Evolutionary conservation across 1,140 invertebrate genomes (phyloP).

Genomic region (Pomacea maculata): DNA sequence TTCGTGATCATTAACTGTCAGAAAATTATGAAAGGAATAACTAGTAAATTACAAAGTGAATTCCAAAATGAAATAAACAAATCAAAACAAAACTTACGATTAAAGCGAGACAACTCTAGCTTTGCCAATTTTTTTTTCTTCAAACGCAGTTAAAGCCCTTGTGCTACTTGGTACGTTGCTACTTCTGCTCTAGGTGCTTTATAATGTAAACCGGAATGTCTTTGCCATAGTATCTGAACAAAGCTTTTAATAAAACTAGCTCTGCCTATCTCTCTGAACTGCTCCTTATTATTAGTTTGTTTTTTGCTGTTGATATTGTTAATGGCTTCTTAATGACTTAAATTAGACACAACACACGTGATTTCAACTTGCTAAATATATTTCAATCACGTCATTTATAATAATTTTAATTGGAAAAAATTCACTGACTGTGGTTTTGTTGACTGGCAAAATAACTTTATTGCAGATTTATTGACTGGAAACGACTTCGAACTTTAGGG

Average conservation of each 20-base stretch:
- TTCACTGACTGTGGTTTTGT: not conserved
- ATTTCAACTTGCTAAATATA: not conserved
- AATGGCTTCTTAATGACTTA: not conserved
- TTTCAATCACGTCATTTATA: not conserved
- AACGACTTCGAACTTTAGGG: not conserved
- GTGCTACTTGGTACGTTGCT: not conserved
- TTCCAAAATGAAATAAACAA: no score
- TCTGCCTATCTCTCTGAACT: not conserved
- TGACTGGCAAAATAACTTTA: not conserved
- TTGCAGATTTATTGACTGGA: not conserved
- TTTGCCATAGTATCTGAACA: not conserved
- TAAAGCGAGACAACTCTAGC: not conserved
- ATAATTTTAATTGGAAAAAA: not conserved
- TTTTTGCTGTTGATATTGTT: not conserved
- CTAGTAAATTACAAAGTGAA: no score
- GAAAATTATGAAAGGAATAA: no score
- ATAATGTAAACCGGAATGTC: not conserved
- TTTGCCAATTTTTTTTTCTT: no score
- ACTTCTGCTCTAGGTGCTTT: not conserved
- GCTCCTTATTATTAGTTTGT: not conserved
- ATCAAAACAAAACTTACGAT: no score
- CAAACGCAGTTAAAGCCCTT: not conserved
- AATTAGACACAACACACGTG: not conserved
- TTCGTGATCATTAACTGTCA: no score
- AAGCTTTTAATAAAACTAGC: not conserved